These are phyloP conservation scores for Drosophila suzukii DNA, from an alignment of 1,140 invertebrate genomes.

Conservation along the genomic window DNA sequence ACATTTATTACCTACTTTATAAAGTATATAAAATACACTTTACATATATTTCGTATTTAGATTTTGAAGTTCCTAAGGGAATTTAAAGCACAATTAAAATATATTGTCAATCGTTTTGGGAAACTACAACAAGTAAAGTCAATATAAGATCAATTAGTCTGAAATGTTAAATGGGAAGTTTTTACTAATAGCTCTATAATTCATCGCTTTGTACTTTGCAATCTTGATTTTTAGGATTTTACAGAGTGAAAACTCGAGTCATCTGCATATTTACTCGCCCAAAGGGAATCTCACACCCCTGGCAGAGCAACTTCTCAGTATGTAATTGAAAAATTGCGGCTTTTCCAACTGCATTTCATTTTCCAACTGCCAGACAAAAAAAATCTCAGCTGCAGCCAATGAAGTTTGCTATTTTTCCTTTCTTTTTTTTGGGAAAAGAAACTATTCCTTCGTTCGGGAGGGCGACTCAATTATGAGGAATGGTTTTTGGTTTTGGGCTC, in stretches of 20 bases:
- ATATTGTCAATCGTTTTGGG: too few species aligned
- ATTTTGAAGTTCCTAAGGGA: too few species aligned
- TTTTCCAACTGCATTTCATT: slow-evolving; percentile 59
- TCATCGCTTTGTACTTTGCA: not conserved
- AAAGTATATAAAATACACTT: too few species aligned
- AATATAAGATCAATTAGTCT: too few species aligned
- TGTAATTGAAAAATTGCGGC: slow-evolving; percentile 62
- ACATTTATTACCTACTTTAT: too few species aligned
- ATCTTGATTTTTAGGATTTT: not conserved
- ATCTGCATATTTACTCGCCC: slow-evolving; percentile 6
- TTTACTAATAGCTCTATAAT: not conserved
- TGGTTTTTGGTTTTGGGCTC: slow-evolving; percentile 45
- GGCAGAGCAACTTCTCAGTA: slow-evolving; percentile 14
- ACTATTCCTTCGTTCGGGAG: slow-evolving; percentile 17
- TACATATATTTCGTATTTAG: too few species aligned
- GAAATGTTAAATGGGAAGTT: not conserved
- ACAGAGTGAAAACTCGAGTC: not conserved
- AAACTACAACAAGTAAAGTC: too few species aligned
- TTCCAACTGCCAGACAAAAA: slow-evolving; percentile 21
- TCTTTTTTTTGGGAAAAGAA: slow-evolving; percentile 1
- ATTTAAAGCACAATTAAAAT: too few species aligned
- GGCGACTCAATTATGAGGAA: slow-evolving; percentile 52
- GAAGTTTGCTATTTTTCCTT: slow-evolving; percentile 43
- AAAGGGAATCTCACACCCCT: not conserved
- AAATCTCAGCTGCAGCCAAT: slow-evolving; percentile 56